Base-by-base conservation (phyloP, 1,140 invertebrate genomes). In the Caenorhabditis remanei region DNA sequence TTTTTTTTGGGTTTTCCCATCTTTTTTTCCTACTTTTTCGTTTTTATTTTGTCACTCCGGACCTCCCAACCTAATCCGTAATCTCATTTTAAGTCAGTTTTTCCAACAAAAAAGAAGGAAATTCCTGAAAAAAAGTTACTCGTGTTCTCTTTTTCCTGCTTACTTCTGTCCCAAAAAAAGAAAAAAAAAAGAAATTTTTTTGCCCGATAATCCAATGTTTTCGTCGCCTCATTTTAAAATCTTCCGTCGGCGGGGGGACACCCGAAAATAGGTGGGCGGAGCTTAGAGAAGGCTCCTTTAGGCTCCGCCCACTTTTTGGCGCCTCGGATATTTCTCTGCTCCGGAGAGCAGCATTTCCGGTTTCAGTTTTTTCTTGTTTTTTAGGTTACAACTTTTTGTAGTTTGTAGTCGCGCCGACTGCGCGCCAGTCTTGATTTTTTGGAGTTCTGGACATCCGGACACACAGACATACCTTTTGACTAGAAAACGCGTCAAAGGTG, bases 241-340 rank as follows among this genome's bases (percentile, higher is more conserved):
- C 6, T 41, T 11, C 4, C 40, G n/a, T n/a, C n/a, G n/a, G n/a
- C n/a, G n/a, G n/a, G n/a, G 65, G 40, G 65, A 65, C 65, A 16
- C 65, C 41, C 65, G 46, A 71, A 71, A 19, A 11, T 7, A 40
- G 7, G 63, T 11, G 65, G 65, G 65, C 65, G 65, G 65, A 46
- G 65, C 41, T 8, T 3, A 32, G 2, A 32, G 32, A 0, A 32
- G 32, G 1, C 32, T 32, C 2, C 32, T 32, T 32, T 32, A 19
- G 65, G 65, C 65, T 71, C 65, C 65, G 65, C 65, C 65, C 65
- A 21, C 16, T 71, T 43, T 46, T 65, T 58, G 32, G 32, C 32
- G 11, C 19, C 55, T n/a, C 55, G 55, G 55, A 19, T 14, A 19
- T n/a, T 58, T 58, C n/a, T 58, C 50, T 53, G 9, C 56, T 61